Percentiles rank a stretch among this genome's conserved stretches.
Conservation (phyloP, 2,797 vertebrate species). For the Pogoniulus pusillus region DNA sequence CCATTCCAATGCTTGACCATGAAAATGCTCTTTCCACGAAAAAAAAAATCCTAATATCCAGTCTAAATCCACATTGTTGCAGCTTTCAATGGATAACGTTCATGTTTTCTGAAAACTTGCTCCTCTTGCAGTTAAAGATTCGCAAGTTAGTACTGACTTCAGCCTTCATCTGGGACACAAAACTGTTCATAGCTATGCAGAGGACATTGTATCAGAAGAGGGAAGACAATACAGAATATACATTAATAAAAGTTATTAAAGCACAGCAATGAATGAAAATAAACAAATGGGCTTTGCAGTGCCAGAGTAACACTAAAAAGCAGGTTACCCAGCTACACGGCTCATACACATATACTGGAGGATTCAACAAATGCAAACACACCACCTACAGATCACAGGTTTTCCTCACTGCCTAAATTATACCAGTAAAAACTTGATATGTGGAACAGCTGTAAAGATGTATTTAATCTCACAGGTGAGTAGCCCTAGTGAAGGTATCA, state of each 20-base stretch:
- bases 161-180: background rate
- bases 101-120: background rate
- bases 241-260: background rate
- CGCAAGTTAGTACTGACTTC: background rate
- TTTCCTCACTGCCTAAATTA: background rate
- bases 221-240: background rate
- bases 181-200: background rate
- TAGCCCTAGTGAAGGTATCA: background rate
- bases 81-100: background rate
- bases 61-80: too few species aligned
- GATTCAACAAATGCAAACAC: background rate
- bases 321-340: background rate
- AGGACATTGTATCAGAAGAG: background rate
- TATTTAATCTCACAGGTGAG: background rate
- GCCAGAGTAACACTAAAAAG: background rate
- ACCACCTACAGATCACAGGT: background rate
- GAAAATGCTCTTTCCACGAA: too few species aligned
- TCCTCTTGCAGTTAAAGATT: background rate
- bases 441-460: background rate
- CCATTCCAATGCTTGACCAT: too few species aligned
- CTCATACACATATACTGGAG: background rate
- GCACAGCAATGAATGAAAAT: background rate
- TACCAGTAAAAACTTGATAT: background rate
- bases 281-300: background rate
- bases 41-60: too few species aligned